These are phyloP conservation scores for Stomatorhinus walkeri DNA, from an alignment of 2,797 vertebrate genomes.

Conservation along the genomic window DNA sequence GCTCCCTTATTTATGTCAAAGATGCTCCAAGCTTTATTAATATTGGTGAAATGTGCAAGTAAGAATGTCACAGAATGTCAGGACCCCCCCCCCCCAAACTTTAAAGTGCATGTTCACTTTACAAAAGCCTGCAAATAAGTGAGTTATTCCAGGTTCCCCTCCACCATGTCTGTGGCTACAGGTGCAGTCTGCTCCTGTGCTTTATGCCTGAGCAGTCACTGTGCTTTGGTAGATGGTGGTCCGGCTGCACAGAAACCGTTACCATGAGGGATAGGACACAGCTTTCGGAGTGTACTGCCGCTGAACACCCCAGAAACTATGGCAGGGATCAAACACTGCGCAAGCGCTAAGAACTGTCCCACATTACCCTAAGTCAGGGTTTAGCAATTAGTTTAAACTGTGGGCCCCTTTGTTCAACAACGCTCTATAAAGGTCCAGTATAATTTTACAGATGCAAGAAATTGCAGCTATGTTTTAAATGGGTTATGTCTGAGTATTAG, in stretches of 20 bases:
- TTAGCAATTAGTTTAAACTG: not conserved
- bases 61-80: too few species aligned
- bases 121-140: constrained; percentile 68
- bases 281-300: not conserved
- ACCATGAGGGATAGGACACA: not conserved
- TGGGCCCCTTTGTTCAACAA: not conserved
- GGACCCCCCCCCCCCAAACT: not conserved
- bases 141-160: constrained; percentile 65
- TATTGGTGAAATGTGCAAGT: too few species aligned
- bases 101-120: constrained; percentile 51
- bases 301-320: not conserved
- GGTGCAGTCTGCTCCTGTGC: not conserved
- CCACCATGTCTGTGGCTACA: constrained; percentile 63
- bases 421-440: not conserved
- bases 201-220: not conserved
- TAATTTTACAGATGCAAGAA: not conserved
- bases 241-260: not conserved
- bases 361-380: not conserved
- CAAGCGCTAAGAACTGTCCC: not conserved
- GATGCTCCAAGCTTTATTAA: too few species aligned
- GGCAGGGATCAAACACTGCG: not conserved
- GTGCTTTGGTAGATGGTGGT: not conserved
- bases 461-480: not conserved
- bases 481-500: not conserved
- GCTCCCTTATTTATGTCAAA: too few species aligned